Conservation (phyloP, 2,888 invertebrate genomes). For the Neoaliturus tenellus region DNA sequence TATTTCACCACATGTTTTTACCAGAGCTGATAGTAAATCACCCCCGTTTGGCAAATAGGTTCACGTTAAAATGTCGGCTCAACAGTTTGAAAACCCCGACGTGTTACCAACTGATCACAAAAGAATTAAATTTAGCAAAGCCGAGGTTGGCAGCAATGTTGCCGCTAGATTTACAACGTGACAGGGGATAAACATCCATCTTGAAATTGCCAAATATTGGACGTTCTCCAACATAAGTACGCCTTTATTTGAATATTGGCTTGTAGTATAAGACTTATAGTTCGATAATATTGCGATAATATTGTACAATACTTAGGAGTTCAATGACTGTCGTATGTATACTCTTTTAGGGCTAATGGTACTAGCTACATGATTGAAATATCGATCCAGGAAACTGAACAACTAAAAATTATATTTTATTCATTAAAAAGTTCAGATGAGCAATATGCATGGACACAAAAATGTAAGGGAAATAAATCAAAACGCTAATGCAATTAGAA, state of each 20-base stretch:
- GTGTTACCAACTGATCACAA: neutral
- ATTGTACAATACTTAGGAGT: too few species aligned
- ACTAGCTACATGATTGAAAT: too few species aligned
- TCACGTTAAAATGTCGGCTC: neutral
- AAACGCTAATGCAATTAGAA: too few species aligned
- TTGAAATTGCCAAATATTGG: neutral
- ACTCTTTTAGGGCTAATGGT: too few species aligned
- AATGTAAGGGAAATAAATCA: too few species aligned
- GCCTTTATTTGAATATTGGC: neutral
- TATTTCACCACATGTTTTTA: constrained; percentile 1
- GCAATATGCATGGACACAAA: too few species aligned
- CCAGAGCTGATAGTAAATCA: neutral
- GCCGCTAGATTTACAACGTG: neutral
- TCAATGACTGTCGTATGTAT: too few species aligned
- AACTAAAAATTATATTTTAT: too few species aligned
- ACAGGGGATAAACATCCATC: neutral
- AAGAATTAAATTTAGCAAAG: constrained; percentile 10
- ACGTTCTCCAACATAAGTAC: neutral
- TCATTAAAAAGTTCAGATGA: too few species aligned
- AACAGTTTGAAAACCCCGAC: neutral
- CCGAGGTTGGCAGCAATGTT: neutral
- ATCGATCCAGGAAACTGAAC: too few species aligned
- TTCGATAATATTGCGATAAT: too few species aligned
- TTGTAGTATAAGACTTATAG: too few species aligned
- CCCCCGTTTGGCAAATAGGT: constrained; percentile 10